These are phyloP conservation scores for Unio pictorum DNA, from an alignment of 2,888 invertebrate species.

Conservation along the genomic window DNA sequence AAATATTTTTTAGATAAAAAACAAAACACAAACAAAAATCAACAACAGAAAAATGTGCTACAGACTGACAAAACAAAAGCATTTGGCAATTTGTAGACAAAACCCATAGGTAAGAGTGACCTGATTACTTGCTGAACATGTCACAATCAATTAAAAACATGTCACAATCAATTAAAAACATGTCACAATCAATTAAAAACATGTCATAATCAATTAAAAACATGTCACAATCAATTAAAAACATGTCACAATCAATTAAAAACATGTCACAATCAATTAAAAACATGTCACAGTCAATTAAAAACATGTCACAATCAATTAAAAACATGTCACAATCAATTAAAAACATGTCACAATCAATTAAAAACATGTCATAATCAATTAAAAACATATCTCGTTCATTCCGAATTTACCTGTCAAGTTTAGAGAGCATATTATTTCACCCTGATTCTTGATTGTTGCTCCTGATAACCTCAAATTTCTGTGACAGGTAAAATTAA, in stretches of 20 bases:
- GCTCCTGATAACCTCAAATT: too few species aligned
- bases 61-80: too few species aligned
- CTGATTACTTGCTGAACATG: neutral
- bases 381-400: constrained; percentile 1
- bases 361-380: constrained; percentile 1
- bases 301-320: constrained; percentile 2
- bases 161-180: neutral
- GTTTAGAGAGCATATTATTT: too few species aligned
- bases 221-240: too few species aligned
- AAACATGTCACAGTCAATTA: constrained; percentile 3
- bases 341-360: constrained; percentile 2
- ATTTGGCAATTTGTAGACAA: too few species aligned
- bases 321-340: constrained; percentile 3
- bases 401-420: neutral
- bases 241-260: constrained; percentile 3
- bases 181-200: neutral
- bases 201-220: constrained; percentile 1
- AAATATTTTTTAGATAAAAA: too few species aligned
- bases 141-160: constrained; percentile 1
- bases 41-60: too few species aligned
- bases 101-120: too few species aligned
- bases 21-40: too few species aligned
- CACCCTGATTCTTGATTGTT: too few species aligned
- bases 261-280: too few species aligned
- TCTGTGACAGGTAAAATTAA: too few species aligned